Base-by-base conservation (phyloP, 1,140 invertebrate genomes). In the Matsumurasca onukii region DNA sequence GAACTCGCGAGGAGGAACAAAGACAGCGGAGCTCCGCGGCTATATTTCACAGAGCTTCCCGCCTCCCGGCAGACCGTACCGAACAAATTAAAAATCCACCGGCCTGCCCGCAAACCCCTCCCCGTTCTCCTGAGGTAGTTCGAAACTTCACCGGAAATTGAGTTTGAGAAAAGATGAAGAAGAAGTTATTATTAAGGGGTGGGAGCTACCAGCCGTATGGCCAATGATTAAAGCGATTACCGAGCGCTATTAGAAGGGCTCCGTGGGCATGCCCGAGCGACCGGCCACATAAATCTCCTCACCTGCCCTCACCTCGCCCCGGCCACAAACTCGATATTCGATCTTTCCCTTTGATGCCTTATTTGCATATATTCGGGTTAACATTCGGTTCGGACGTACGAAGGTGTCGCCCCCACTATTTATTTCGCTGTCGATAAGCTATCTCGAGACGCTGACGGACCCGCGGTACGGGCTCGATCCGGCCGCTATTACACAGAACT, bases 181-280 rank as follows among this genome's bases (percentile, higher is more conserved):
- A 65, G 62, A 65, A 65, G 39, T 65, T 65, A 65, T 65, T 65
- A 65, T 65, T 65, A 65, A 65, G 39, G 62, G 62, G 62, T 45
- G 62, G 62, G 62, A 65, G 62, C 62, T 65, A 65, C 62, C 62
- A 45, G 39, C 62, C 62, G 62, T 65, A 65, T 20, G 62, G 62
- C 62, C 29, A 48, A 65, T 65, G 62, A 65, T 65, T 65, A 65
- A 45, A 65, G 62, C 31, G 62, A 65, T 65, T 65, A 65, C 34
- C 15, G 31, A 27, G 13, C 39, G 62, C 62, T 45, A 65, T 65
- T 65, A 65, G 62, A 25, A 22, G 24, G 62, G 24, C 31, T 39
- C 39, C 62, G 62, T 48, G 17, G 62, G 17, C 34, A 12, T 9
- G 17, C 9, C 9, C 51, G 51, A 55, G 5, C 31, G n/a, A 31